Conservation (phyloP, 2,113 vertebrate genomes). For the Arizona elegans region DNA sequence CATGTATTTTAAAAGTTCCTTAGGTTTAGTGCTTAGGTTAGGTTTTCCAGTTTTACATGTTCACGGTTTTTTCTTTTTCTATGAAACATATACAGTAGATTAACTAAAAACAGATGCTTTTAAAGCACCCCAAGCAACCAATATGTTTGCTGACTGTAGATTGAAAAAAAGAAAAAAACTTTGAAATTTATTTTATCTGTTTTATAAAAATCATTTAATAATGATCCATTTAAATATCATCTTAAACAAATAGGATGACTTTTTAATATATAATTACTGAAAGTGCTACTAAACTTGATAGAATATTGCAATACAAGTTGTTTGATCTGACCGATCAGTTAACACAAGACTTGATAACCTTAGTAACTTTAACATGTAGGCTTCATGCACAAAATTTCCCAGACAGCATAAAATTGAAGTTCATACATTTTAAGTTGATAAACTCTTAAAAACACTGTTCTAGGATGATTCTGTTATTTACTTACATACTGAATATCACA, state of each 20-base stretch:
- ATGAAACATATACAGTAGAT: background rate
- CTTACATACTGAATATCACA: fast-evolving
- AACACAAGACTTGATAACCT: background rate
- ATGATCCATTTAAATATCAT: background rate
- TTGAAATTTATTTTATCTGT: background rate
- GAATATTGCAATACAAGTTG: background rate
- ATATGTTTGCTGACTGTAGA: background rate
- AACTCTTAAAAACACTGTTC: background rate
- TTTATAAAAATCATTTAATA: background rate
- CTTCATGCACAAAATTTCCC: background rate
- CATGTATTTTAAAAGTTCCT: background rate
- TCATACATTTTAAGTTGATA: background rate
- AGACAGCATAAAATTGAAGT: background rate
- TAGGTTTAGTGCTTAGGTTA: background rate
- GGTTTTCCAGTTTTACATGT: background rate
- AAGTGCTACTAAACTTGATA: background rate
- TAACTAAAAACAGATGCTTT: background rate
- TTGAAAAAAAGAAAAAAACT: background rate
- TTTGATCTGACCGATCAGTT: background rate
- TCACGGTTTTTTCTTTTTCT: background rate
- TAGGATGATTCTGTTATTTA: background rate
- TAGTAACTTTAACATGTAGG: background rate
- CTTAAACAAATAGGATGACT: background rate
- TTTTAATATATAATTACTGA: background rate
- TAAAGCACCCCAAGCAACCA: background rate